Evolutionary conservation across 2,113 vertebrate genomes (phyloP).

Genomic region (Ictalurus punctatus): DNA sequence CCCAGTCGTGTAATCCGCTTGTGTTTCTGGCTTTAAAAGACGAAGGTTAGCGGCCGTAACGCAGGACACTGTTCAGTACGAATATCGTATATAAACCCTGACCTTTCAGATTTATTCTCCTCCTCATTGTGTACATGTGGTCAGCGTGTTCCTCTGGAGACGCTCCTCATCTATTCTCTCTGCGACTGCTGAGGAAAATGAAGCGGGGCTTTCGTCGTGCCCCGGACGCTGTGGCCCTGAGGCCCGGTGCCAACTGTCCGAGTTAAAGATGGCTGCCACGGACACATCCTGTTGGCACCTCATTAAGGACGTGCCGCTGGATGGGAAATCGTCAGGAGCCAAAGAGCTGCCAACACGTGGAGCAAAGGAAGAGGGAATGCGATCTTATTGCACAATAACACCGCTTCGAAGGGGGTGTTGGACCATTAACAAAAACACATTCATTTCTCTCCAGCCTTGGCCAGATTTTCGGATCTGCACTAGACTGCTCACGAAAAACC

Average conservation of each 20-base stretch:
- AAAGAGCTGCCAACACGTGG: conserved; percentile 28
- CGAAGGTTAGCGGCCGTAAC: background rate
- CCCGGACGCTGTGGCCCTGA: background rate
- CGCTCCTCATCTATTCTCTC: background rate
- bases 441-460: conserved; percentile 38
- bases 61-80: conserved; percentile 45
- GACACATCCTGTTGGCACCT: conserved; percentile 52
- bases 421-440: conserved; percentile 55
- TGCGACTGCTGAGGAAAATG: background rate
- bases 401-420: conserved; percentile 30
- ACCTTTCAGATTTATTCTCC: conserved; percentile 50
- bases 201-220: background rate
- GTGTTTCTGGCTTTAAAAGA: background rate
- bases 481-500: conserved; percentile 48
- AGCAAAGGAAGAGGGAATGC: conserved; percentile 24
- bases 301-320: conserved; percentile 50
- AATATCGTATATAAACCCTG: conserved; percentile 52
- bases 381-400: conserved; percentile 47
- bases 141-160: conserved; percentile 4
- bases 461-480: conserved; percentile 49
- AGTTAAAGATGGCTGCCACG: conserved; percentile 33
- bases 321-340: conserved; percentile 37
- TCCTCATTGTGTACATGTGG: background rate
- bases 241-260: conserved; percentile 27
- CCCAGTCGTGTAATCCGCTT: background rate